Base-by-base conservation (phyloP, 23 tunicate species). In the Diplosoma virens region DNA sequence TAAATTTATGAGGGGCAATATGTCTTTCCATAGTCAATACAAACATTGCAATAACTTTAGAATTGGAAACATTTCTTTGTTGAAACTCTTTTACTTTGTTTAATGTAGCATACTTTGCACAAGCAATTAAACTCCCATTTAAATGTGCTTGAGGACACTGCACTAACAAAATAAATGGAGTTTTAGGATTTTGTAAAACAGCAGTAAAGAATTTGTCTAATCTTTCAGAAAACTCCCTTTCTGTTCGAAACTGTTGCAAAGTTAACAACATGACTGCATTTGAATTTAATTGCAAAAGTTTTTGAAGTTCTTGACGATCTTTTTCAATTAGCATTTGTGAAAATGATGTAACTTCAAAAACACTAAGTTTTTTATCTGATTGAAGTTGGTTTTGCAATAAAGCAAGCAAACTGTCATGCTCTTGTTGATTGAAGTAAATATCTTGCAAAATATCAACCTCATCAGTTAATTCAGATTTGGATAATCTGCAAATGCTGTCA, bases 401-500 rank as follows among this genome's bases (percentile, higher is more conserved):
- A 25, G n/a, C 16, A 26, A 63, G 0, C 64, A 83, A 52, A 25
- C 35, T 41, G 46, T 66, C 88, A 66, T 83, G 88, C 4, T 1
- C 26, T 36, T 83, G 88, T 31, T 63, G 35, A 7, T 25, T 30
- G 47, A 64, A 53, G 45, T 83, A 83, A 22, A 64, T 32, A 3
- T 65, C 2, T 58, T 70, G 80, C 32, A 65, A 21, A 0, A 33
- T 29, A 4, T 67, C 81, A 60, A 50, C 76, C 23, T 76, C 83
- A 1, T 73, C 60, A 5, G 63, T 66, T 0, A 88, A 36, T 0
- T 59, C 7, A 21, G 95, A 68, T 22, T 71, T 73, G 18, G 70
- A 46, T 53, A 88, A 59, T 20, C 95, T 72, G 29, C 54, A 83
- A 25, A 88, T 69, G 25, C 73, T 58, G 77, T 88, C 95, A 58